Conservation (phyloP, 1,140 invertebrate species). For the Drosophila leontia region DNA sequence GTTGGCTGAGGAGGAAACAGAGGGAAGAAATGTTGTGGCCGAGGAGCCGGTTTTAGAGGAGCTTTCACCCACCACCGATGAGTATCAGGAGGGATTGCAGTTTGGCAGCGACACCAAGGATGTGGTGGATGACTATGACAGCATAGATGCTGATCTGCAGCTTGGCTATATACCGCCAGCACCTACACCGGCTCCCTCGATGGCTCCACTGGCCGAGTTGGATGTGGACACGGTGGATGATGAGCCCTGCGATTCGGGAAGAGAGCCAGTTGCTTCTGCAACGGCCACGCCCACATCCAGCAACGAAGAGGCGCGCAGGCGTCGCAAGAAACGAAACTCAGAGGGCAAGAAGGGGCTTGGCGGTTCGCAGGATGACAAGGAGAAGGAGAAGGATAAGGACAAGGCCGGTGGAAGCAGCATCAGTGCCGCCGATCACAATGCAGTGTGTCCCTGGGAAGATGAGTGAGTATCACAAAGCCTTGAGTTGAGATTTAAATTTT, state of each 20-base stretch:
- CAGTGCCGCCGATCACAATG: constrained; percentile 86
- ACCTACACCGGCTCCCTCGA: constrained; percentile 72
- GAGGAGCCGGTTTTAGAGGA: constrained; percentile 50
- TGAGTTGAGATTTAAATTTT: not conserved
- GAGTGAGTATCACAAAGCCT: constrained; percentile 89
- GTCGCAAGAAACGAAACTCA: constrained; percentile 76
- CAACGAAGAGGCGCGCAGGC: constrained; percentile 72
- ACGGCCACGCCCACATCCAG: constrained; percentile 30
- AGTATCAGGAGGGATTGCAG: constrained; percentile 75
- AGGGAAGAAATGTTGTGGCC: not conserved
- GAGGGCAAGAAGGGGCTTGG: constrained; percentile 66
- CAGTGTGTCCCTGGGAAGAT: constrained; percentile 95
- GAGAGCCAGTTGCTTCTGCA: constrained; percentile 8
- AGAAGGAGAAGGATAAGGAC: constrained; percentile 12
- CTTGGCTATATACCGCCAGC: constrained; percentile 74
- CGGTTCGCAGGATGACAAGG: constrained; percentile 71
- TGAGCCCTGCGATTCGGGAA: constrained; percentile 80
- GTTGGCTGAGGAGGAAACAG: not conserved
- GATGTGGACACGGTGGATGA: constrained; percentile 89
- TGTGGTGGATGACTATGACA: constrained; percentile 59
- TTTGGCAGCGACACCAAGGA: constrained; percentile 68
- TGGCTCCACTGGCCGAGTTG: constrained; percentile 88
- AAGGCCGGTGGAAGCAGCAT: constrained; percentile 56
- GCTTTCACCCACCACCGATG: constrained; percentile 79
- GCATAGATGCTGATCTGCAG: constrained; percentile 53